These are phyloP conservation scores for Ommatoiulus sabulosus DNA, from an alignment of 2,888 invertebrate species.

Conservation along the genomic window DNA sequence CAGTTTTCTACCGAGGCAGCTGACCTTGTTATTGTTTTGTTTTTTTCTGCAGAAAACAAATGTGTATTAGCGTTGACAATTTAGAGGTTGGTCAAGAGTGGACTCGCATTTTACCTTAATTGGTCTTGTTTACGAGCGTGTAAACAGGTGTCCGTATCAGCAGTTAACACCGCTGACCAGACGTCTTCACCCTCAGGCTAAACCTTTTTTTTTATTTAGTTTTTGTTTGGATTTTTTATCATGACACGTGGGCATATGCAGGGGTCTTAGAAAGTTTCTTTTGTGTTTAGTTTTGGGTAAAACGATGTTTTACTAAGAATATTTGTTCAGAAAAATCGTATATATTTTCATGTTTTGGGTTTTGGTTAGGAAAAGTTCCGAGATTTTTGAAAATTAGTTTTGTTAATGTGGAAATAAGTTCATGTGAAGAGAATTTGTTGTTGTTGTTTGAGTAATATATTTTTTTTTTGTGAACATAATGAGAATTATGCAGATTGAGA, in stretches of 20 bases:
- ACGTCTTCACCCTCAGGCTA: background rate
- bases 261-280: background rate
- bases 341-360: no score
- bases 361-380: no score
- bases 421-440: no score
- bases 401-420: no score
- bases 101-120: background rate
- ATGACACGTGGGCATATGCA: no score
- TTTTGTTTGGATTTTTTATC: background rate
- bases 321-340: no score
- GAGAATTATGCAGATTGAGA: no score
- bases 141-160: slow-evolving; percentile 36
- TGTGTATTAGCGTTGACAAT: background rate
- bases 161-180: slow-evolving; percentile 12
- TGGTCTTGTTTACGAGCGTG: slow-evolving; percentile 11
- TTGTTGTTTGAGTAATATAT: no score
- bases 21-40: background rate
- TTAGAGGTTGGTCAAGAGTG: background rate
- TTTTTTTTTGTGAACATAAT: no score
- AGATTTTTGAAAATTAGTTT: no score
- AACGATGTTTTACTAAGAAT: no score
- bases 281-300: background rate
- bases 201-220: background rate
- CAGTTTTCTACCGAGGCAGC: background rate
- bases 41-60: background rate